These are phyloP conservation scores for Babyrousa celebensis DNA, from an alignment of 2,797 vertebrate genomes.

Conservation along the genomic window DNA sequence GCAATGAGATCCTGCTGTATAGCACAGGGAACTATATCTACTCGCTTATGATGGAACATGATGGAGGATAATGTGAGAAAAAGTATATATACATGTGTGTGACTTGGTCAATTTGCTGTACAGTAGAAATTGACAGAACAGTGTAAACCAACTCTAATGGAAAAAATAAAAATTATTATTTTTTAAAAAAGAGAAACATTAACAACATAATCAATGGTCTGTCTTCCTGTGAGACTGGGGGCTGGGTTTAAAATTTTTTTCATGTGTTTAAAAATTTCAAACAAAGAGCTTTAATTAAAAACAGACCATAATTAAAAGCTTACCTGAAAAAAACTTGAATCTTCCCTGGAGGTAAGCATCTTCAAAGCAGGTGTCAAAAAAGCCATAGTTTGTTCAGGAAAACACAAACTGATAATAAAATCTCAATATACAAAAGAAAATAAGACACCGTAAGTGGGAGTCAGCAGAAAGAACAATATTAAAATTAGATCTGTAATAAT, in stretches of 20 bases:
- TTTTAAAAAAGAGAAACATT: background rate
- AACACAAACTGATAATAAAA: background rate
- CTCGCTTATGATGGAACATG: too few relatives aligned
- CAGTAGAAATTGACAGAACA: too few relatives aligned
- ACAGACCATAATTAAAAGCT: background rate
- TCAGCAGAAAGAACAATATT: background rate
- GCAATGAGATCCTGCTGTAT: too few relatives aligned
- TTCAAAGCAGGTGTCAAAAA: constrained; percentile 3
- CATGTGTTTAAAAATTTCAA: background rate
- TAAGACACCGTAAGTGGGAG: background rate
- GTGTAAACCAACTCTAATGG: too few relatives aligned
- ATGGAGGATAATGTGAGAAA: too few relatives aligned
- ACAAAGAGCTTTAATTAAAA: background rate
- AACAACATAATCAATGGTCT: background rate
- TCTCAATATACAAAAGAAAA: background rate
- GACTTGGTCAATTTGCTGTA: too few relatives aligned
- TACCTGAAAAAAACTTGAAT: background rate
- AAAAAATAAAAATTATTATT: too few relatives aligned
- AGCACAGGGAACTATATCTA: too few relatives aligned
- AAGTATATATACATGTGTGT: too few relatives aligned
- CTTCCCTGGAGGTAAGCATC: background rate
- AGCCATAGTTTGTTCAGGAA: background rate
- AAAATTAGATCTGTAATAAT: background rate
- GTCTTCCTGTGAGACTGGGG: background rate
- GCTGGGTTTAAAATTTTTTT: background rate